Conservation (phyloP, 2,113 vertebrate species). For the Lontra canadensis region DNA sequence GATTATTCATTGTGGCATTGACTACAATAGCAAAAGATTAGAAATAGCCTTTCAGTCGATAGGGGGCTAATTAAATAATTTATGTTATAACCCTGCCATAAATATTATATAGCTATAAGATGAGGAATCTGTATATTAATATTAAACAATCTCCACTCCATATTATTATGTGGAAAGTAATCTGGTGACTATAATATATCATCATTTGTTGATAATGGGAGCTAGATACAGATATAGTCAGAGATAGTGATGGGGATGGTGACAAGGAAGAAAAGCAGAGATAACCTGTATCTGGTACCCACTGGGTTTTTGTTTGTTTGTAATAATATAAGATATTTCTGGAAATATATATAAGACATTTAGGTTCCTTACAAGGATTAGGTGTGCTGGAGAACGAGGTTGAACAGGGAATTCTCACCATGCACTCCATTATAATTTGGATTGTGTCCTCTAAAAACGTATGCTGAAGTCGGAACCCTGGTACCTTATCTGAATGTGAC, state of each 20-base stretch:
- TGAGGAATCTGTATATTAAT: neutral
- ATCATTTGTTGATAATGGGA: constrained; percentile 6
- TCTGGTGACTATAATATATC: neutral
- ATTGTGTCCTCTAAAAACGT: neutral
- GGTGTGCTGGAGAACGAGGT: neutral
- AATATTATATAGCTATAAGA: neutral
- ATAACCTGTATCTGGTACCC: neutral
- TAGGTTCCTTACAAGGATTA: neutral
- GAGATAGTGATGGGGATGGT: neutral
- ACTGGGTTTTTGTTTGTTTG: neutral
- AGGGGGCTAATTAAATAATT: neutral
- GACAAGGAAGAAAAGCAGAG: neutral
- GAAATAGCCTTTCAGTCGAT: neutral
- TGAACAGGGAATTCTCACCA: neutral
- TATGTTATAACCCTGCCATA: neutral
- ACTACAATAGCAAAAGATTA: neutral
- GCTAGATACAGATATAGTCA: neutral
- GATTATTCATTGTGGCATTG: neutral
- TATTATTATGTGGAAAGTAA: neutral
- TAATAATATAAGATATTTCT: neutral
- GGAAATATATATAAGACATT: neutral
- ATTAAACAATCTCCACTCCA: neutral
- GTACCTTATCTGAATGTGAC: neutral
- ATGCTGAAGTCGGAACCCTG: neutral
- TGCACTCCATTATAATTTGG: neutral